phyloP scores from a whole-genome alignment of 2,797 vertebrate species.

The Lepus townsendii region DNA sequence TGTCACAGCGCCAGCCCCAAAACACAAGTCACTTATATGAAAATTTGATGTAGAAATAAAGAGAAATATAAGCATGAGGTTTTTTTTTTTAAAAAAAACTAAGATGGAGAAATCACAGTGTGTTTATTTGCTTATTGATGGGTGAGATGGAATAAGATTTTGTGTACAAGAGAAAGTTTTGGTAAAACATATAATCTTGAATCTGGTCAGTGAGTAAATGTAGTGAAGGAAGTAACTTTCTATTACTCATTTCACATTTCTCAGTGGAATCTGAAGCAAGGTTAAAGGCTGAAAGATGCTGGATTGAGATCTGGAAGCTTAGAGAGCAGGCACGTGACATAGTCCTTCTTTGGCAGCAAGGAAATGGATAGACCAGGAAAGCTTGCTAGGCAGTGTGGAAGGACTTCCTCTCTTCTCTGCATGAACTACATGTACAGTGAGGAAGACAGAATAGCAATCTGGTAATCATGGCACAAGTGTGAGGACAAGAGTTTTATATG shows the following conservation, averaged over 20 bases:
- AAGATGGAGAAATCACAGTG: not conserved
- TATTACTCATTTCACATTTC: not conserved
- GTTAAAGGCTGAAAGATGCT: not conserved
- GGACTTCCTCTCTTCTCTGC: not conserved
- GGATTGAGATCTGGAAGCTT: not conserved
- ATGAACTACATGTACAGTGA: not conserved
- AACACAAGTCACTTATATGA: not conserved
- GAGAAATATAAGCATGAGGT: not conserved
- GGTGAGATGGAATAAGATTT: not conserved
- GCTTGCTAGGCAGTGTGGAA: not conserved
- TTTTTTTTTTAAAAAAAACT: not conserved
- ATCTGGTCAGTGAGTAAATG: not conserved
- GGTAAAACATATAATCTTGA: not conserved
- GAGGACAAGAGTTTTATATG: not conserved
- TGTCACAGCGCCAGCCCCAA: no score
- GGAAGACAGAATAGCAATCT: not conserved
- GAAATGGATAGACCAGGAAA: not conserved
- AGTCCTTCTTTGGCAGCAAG: not conserved
- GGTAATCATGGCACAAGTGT: not conserved
- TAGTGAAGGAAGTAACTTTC: not conserved
- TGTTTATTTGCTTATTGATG: not conserved
- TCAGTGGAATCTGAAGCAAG: not conserved
- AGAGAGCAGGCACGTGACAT: not conserved
- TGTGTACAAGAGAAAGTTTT: not conserved
- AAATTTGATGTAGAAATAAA: not conserved